Base-by-base conservation (phyloP, 1,140 invertebrate species). In the Calliopsis andreniformis region DNA sequence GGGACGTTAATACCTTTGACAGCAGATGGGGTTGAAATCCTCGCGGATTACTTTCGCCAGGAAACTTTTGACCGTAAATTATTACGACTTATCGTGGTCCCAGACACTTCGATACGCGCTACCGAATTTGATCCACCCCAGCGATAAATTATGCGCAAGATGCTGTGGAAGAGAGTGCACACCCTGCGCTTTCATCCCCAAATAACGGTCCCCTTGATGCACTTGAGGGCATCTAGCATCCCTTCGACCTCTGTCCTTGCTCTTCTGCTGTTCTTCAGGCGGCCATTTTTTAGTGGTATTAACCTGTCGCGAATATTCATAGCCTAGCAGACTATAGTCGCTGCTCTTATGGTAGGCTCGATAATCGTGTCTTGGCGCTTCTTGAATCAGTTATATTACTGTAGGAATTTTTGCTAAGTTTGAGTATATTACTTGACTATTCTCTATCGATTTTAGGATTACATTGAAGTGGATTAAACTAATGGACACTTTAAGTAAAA, bases 91-190 rank as follows among this genome's bases (percentile, higher is more conserved):
- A 39, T 62, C 67, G n/a, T 18, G 23, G 7, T 49, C 20, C 66
- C 66, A 49, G 64, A 56, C 67, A 69, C 55, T 55, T 72, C 76
- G 76, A 79, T 76, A 73, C 82, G 82, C 82, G 71, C 58, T 71
- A 45, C 39, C 63, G 66, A 84, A 69, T 61, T 61, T 56, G 58
- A 84, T 78, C 67, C 77, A 72, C 55, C 70, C 72, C 30, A 14
- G 45, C 59, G 77, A 86, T 85, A 86, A 86, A 86, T 84, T 83
- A 85, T 85, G 81, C 82, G 77, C 82, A 42, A 64, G 67, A 78
- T 78, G 69, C 71, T 68, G 75, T 51, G 45, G 59, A 80, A 80
- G 73, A 78, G 73, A 76, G 56, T 51, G 32, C n/a, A 43, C 63
- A 25, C 68, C 35, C 77, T 64, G 51, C 80, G 67, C 78, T 71